Evolutionary conservation across 2,797 vertebrate species (phyloP).

Genomic region (Enteromius fasciolatus): DNA sequence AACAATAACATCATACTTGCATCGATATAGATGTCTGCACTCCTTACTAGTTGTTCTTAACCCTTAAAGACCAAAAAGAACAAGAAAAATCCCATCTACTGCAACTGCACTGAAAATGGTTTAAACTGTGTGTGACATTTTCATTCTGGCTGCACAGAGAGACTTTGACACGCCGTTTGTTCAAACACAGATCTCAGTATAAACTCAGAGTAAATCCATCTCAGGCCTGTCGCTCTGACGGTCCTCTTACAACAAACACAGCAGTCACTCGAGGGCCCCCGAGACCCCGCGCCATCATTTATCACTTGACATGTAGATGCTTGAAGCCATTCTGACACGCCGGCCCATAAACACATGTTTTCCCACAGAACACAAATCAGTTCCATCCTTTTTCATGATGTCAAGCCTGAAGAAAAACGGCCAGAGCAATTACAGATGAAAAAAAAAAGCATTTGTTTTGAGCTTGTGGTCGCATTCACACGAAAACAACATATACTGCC

Average conservation of each 20-base stretch:
- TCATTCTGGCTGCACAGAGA: background rate
- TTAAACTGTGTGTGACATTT: background rate
- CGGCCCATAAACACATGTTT: conserved; percentile 45
- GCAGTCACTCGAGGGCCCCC: background rate
- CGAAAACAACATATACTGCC: conserved; percentile 5
- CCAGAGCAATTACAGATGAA: background rate
- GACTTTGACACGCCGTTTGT: background rate
- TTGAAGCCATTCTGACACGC: conserved; percentile 27
- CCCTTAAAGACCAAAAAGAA: background rate
- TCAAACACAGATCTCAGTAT: conserved; percentile 10
- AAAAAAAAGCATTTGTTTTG: background rate
- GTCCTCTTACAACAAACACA: conserved; percentile 15
- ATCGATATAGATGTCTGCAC: background rate
- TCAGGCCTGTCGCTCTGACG: conserved; percentile 8
- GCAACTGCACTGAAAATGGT: background rate
- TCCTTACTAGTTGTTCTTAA: too few species aligned
- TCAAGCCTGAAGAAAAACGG: conserved; percentile 16
- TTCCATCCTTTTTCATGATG: conserved; percentile 39
- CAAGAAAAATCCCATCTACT: background rate
- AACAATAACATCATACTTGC: background rate
- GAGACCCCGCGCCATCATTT: conserved; percentile 9
- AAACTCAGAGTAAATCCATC: conserved; percentile 3
- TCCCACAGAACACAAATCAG: conserved; percentile 36
- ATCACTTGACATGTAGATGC: conserved; percentile 25
- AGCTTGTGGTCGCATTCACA: conserved; percentile 16